A percentile compares a stretch with the other conserved stretches of the same genome.
Evolutionary conservation across 2,797 vertebrate species (phyloP).

Genomic region (Takifugu ocellatus): DNA sequence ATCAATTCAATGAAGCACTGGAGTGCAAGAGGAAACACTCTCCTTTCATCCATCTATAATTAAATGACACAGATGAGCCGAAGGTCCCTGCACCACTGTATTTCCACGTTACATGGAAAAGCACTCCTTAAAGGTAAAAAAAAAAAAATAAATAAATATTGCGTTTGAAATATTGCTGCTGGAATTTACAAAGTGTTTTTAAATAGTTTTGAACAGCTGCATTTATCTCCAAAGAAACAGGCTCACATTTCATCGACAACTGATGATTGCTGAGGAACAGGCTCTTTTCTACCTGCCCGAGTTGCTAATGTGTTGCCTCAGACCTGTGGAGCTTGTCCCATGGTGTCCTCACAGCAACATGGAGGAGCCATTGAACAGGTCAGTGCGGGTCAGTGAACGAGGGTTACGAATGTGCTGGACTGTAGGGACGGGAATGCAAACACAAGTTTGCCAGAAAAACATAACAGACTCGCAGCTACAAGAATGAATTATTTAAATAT

Average conservation of each 20-base stretch:
- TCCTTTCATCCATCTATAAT: slow-evolving; percentile 85
- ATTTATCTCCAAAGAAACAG: not conserved
- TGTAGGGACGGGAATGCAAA: no score
- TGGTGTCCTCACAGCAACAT: not conserved
- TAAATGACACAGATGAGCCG: slow-evolving; percentile 80
- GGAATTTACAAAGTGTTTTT: slow-evolving; percentile 2
- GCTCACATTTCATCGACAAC: no score
- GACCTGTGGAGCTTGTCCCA: not conserved
- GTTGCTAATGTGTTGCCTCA: slow-evolving; percentile 7
- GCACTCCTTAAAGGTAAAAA: slow-evolving; percentile 31
- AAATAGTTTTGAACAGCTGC: not conserved
- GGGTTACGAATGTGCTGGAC: not conserved
- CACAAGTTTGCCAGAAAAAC: no score
- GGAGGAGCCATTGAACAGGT: not conserved
- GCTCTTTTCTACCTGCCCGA: not conserved
- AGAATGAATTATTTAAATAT: no score
- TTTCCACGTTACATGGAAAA: slow-evolving; percentile 67
- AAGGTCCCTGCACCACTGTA: slow-evolving; percentile 62
- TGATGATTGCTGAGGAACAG: no score
- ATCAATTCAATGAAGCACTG: slow-evolving; percentile 78
- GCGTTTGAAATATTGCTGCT: slow-evolving; percentile 3
- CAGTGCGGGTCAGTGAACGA: no score
- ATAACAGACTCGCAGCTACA: no score
- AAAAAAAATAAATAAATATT: not conserved
- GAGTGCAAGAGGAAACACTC: slow-evolving; percentile 59